Conservation (phyloP, 2,888 invertebrate species). For the Rhyacophila evoluta region DNA sequence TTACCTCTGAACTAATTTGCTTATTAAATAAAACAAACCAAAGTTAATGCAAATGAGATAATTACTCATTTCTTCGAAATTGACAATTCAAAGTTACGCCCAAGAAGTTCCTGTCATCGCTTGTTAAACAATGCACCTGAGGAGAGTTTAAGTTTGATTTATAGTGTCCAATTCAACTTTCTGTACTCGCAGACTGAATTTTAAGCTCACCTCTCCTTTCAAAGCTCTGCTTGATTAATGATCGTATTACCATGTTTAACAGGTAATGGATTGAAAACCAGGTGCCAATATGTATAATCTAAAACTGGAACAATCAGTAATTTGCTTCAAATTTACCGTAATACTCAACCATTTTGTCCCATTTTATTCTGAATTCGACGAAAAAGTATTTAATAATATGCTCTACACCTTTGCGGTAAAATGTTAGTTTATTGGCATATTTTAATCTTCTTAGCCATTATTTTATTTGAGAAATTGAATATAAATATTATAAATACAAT, state of each 20-base stretch:
- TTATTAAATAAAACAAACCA: background rate
- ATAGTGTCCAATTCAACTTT: conserved; percentile 36
- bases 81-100: conserved; percentile 44
- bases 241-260: background rate
- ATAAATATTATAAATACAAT: no score
- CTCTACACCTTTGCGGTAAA: no score
- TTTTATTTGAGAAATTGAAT: no score
- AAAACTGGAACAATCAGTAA: no score
- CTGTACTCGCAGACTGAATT: conserved; percentile 33
- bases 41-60: conserved; percentile 39
- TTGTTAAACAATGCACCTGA: conserved; percentile 29
- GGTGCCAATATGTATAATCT: no score
- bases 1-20: no score
- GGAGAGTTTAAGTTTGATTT: conserved; percentile 38
- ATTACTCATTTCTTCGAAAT: conserved; percentile 45
- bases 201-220: background rate
- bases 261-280: background rate
- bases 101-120: conserved; percentile 43
- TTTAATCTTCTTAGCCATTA: no score
- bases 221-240: background rate
- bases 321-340: no score
- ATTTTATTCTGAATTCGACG: no score
- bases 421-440: no score
- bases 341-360: no score
- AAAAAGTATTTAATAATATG: no score